Conservation (phyloP, 2,797 vertebrate genomes). For the Sebastes nivosus region DNA sequence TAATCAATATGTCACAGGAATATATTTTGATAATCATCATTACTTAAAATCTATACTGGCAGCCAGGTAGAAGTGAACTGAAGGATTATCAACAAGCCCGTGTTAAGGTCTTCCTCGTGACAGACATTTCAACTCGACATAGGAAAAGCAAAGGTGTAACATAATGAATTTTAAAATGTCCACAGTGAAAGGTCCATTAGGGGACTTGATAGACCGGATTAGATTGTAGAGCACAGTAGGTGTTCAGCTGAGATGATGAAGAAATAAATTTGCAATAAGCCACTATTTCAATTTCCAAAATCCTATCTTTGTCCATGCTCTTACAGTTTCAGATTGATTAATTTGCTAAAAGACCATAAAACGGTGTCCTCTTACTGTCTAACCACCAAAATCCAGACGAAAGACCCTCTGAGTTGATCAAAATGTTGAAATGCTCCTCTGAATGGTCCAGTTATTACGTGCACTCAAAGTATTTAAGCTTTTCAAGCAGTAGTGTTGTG, state of each 20-base stretch:
- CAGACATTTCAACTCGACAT: background rate
- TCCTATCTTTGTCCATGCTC: background rate
- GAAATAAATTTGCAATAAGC: background rate
- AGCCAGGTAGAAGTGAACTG: background rate
- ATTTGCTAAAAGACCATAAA: background rate
- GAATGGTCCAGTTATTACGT: background rate
- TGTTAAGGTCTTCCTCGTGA: background rate
- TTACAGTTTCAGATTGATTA: background rate
- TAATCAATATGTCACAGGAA: background rate
- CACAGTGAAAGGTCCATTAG: background rate
- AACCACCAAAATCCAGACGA: background rate
- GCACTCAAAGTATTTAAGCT: background rate
- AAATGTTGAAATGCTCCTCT: background rate
- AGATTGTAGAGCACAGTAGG: background rate
- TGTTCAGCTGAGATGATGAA: background rate
- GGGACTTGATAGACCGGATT: background rate
- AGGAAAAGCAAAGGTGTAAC: background rate
- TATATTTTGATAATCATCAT: constrained; percentile 9
- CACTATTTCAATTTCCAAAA: background rate
- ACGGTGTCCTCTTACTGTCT: background rate
- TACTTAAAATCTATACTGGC: background rate
- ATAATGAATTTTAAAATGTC: background rate
- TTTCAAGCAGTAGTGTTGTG: background rate
- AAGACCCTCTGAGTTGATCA: background rate
- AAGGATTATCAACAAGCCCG: background rate